These are phyloP conservation scores for Pandemis cinnamomeana DNA, from an alignment of 2,888 invertebrate genomes.

Conservation along the genomic window DNA sequence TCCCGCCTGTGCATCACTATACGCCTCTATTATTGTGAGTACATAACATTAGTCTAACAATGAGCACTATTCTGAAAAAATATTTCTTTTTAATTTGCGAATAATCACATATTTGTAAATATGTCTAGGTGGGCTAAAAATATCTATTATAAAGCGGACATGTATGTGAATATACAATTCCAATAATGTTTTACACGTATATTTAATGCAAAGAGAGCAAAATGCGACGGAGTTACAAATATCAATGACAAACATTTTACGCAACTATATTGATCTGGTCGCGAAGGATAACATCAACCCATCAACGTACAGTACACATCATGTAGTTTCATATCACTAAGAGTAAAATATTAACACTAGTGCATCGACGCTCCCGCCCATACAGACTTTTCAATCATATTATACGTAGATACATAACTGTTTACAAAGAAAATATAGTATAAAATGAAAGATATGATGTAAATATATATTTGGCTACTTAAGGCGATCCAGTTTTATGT, in stretches of 20 bases:
- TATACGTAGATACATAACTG: neutral
- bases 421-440: neutral
- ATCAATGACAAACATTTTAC: constrained; percentile 51
- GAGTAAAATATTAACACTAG: constrained; percentile 8
- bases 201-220: constrained; percentile 52
- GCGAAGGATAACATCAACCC: constrained; percentile 38
- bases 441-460: constrained; percentile 7
- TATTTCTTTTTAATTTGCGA: constrained; percentile 74
- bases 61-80: constrained; percentile 80
- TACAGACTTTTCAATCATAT: neutral
- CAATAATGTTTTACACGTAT: constrained; percentile 57
- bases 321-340: constrained; percentile 14
- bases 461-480: constrained; percentile 30
- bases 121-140: constrained; percentile 70
- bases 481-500: constrained; percentile 12
- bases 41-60: constrained; percentile 54
- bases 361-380: neutral
- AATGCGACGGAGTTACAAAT: constrained; percentile 61
- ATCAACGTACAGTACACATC: neutral
- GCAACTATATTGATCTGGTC: constrained; percentile 48
- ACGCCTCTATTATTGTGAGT: constrained; percentile 48
- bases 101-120: constrained; percentile 71
- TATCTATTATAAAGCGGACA: constrained; percentile 68
- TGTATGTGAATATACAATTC: constrained; percentile 64
- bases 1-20: constrained; percentile 56